Conservation (phyloP, 2,797 vertebrate species). For the Heliangelus exortis region DNA sequence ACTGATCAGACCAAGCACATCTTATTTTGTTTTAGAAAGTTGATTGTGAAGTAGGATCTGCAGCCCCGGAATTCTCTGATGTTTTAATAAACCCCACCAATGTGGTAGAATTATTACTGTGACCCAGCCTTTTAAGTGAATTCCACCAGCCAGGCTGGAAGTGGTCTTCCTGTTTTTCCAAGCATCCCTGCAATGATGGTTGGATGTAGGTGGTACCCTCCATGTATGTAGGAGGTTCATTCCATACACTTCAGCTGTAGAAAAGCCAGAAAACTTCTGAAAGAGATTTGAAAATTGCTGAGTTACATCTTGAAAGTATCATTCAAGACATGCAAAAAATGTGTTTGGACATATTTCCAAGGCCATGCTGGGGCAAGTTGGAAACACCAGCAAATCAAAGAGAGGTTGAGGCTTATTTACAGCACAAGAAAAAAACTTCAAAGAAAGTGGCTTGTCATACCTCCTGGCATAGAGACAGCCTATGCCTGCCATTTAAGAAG, state of each 20-base stretch:
- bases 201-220: rapidly evolving
- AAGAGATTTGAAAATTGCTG: not conserved
- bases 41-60: not conserved
- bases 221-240: not conserved
- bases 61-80: not conserved
- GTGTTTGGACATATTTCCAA: not conserved
- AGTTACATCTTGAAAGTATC: not conserved
- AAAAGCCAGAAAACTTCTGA: not conserved
- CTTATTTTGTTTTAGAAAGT: not conserved
- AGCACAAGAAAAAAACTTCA: not conserved
- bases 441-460: not conserved
- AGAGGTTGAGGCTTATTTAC: not conserved
- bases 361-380: not conserved
- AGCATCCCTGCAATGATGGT: not conserved
- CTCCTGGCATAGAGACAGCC: not conserved
- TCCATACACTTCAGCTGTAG: not conserved
- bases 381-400: not conserved
- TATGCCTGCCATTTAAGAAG: not conserved
- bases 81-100: not conserved
- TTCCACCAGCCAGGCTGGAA: not conserved
- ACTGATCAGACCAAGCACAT: not conserved
- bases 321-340: not conserved
- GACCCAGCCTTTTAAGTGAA: not conserved
- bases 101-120: not conserved
- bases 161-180: not conserved